A percentile compares a stretch with the other conserved stretches of the same genome.
Conservation (phyloP, 2,888 invertebrate species). For the Leptinotarsa peninsularis region DNA sequence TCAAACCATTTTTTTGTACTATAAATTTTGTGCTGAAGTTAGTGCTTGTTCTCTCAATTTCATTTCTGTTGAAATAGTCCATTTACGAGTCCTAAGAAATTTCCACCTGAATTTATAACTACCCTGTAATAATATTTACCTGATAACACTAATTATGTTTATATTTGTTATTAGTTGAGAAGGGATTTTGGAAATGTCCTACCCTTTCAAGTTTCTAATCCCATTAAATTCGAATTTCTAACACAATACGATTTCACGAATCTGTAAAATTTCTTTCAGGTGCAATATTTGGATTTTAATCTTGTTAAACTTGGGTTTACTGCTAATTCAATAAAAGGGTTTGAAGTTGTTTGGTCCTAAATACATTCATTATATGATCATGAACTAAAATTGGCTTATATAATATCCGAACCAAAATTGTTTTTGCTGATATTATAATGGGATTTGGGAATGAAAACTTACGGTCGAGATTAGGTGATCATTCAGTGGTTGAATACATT, state of each 20-base stretch:
- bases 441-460: conserved; percentile 4
- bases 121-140: not conserved
- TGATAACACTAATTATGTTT: conserved; percentile 7
- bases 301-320: conserved; percentile 1
- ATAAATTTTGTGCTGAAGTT: too few species aligned
- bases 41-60: too few species aligned
- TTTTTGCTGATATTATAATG: not conserved
- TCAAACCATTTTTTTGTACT: too few species aligned
- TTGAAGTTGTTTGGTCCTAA: not conserved
- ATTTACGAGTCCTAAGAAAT: too few species aligned
- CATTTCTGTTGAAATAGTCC: too few species aligned
- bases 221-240: not conserved
- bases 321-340: conserved; percentile 5
- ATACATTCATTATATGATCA: not conserved
- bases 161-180: conserved; percentile 2
- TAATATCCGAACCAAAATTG: not conserved
- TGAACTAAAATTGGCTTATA: not conserved
- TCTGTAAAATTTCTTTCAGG: not conserved
- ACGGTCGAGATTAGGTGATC: too few species aligned
- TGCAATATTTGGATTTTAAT: conserved; percentile 3
- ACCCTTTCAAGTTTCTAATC: conserved; percentile 8
- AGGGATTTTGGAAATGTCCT: not conserved
- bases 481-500: too few species aligned
- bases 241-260: not conserved
- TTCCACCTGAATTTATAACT: not conserved